Evolutionary conservation across 2,888 invertebrate species (phyloP), one percentile per base, ranked within the genome.

Genomic region (Pheosia tremula): DNA sequence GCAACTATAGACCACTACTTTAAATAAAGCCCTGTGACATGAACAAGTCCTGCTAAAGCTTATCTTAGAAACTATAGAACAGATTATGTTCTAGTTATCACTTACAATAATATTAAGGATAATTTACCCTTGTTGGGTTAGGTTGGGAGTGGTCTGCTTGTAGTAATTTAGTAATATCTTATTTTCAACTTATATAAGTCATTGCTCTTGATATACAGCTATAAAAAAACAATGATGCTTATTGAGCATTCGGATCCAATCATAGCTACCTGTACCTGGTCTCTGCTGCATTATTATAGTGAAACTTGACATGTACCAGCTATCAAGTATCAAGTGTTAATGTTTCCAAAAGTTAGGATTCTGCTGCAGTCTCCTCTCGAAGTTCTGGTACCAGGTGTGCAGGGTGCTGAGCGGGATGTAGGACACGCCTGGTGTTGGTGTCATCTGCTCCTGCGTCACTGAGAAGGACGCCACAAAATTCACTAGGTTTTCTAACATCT

Each of bases 331-430:
- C 13, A 50, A 56, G 62, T 63, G 67, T 75, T 87, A 86, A 71
- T 86, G 88, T 79, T 96, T 98, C 99, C 99, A 99, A 87, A 99
- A 99, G 84, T 98, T 97, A 0, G 99, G 99, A 92, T 98, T 98
- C 70, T 97, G 97, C 74, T 96, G 96, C 68, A 99, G 91, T 75
- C 98, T 94, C 76, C 99, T 94, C 83, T 98, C 97, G 83, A 99
- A 99, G 84, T 97, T 99, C 69, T 96, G 96, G 83, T 97, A 99
- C 99, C 99, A 99, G 41, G 96, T 97, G 84, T 98, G 97, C 49
- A 99, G 94, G 0, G 97, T 96, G 62, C 96, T 97, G 43, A 98
- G 91, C 0, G 99, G 99, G 59, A 99, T 96, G 89, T 96, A 98
- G 8, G 96, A 96, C 70, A 98, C 97, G 0, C 95, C 95, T 0